Percentiles rank a stretch among this genome's conserved stretches.
These are phyloP conservation scores for Folsomia manolachei DNA, from an alignment of 2,888 invertebrate genomes.

Conservation along the genomic window DNA sequence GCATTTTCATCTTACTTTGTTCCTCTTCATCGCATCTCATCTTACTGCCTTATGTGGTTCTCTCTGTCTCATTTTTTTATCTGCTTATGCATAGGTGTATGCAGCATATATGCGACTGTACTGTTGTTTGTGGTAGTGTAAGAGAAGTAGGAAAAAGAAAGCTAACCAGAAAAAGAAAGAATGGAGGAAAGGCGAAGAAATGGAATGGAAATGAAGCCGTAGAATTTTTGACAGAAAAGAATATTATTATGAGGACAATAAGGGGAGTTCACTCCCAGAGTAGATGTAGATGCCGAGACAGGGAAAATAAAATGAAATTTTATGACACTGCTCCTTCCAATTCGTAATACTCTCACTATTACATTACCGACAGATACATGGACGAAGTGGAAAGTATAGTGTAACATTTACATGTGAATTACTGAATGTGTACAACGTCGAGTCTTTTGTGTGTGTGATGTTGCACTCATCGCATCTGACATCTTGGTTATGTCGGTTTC, in stretches of 20 bases:
- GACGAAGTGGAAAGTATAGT: too few species aligned
- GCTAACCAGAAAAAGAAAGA: background rate
- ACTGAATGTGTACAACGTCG: background rate
- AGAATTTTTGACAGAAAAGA: slow-evolving; percentile 39
- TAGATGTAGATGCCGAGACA: slow-evolving; percentile 17
- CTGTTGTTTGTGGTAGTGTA: background rate
- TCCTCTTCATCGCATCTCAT: background rate
- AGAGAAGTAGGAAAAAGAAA: too few species aligned
- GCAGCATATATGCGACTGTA: background rate
- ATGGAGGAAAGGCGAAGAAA: slow-evolving; percentile 28
- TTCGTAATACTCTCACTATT: slow-evolving; percentile 18
- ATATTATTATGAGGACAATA: slow-evolving; percentile 33
- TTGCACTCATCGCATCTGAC: background rate
- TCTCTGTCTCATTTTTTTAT: too few species aligned
- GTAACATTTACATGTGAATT: too few species aligned
- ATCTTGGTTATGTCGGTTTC: background rate
- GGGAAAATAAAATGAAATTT: slow-evolving; percentile 46
- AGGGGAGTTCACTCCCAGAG: slow-evolving; percentile 19
- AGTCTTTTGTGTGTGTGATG: background rate
- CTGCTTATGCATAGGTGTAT: too few species aligned
- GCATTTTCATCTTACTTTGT: background rate
- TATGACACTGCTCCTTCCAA: slow-evolving; percentile 35
- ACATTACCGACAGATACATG: background rate
- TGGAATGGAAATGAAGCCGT: slow-evolving; percentile 48
- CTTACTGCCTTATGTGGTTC: too few species aligned